These are phyloP conservation scores for Eriocheir sinensis DNA, from an alignment of 1,140 invertebrate species.

Conservation along the genomic window DNA sequence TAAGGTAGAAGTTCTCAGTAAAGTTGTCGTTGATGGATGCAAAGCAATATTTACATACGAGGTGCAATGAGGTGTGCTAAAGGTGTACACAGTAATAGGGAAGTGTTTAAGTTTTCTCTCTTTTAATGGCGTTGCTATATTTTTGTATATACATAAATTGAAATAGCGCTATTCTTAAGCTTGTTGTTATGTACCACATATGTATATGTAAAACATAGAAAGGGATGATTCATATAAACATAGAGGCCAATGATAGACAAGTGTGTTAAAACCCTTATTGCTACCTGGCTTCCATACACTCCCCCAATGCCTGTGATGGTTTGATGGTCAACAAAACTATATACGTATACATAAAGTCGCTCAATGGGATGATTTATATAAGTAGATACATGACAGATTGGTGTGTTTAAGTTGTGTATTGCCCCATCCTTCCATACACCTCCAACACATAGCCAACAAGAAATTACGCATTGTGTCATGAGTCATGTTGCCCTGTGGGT, in stretches of 20 bases:
- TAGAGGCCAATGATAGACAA: neutral
- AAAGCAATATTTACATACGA: conserved; percentile 25
- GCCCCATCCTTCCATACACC: too few species aligned
- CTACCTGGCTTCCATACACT: too few species aligned
- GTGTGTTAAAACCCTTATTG: neutral
- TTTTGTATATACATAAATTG: neutral
- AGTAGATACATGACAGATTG: too few species aligned
- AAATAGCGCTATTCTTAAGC: neutral
- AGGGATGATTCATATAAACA: neutral
- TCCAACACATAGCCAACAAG: too few species aligned
- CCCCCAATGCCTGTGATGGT: too few species aligned
- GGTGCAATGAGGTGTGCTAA: neutral
- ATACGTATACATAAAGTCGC: too few species aligned
- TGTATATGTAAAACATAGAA: conserved; percentile 1
- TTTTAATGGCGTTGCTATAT: neutral
- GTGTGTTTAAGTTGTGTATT: too few species aligned
- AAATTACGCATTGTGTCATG: too few species aligned
- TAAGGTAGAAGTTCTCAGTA: neutral
- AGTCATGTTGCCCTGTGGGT: too few species aligned
- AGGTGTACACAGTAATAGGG: neutral
- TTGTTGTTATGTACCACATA: neutral
- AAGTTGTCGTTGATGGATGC: neutral
- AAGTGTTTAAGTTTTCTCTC: neutral
- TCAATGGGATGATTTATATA: too few species aligned
- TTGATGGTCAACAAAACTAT: too few species aligned